Evolutionary conservation across 1,140 invertebrate genomes (phyloP), one percentile per base, ranked within the genome.

Genomic region (Bathynomus jamesi): DNA sequence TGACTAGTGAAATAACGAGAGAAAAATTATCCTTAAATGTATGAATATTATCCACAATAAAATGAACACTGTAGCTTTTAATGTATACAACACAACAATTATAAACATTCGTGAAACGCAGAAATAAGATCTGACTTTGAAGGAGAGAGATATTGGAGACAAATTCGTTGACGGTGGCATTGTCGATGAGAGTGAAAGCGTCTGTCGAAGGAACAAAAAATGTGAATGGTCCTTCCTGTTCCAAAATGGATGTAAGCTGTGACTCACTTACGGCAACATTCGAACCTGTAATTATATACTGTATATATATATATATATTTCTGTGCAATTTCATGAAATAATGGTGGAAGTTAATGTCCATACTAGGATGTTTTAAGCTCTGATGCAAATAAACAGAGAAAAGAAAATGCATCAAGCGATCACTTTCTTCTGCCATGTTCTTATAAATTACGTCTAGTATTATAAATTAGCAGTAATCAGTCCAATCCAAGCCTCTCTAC

Each of bases 71-170:
- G 28, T 4, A 53, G 25, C 64, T 28, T 7, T 0, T 30, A 5
- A 31, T 7, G 7, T 3, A 65, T n/a, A n/a, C n/a, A n/a, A n/a
- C n/a, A 28, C 17, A 21, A 17, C 29, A 28, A 4, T n/a, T 64
- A 25, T 46, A 28, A 25, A 0, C 24, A 4, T 1, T 8, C 0
- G 0, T 7, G 25, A 4, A 65, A 4, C n/a, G n/a, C 7, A 65
- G n/a, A 27, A 65, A 60, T 30, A 21, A 64, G 24, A 17, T 10
- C 63, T 72, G 46, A 77, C 70, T 70, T 29, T 72, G 69, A 32
- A 77, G 61, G 17, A 69, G 25, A 17, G 66, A 70, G 61, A 73
- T 70, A 53, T 73, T 69, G 5, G 3, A 4, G n/a, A 69, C 27
- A 27, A 69, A 69, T 4, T 3, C 7, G 40, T 65, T 64, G 7